These are phyloP conservation scores for Hemicentrotus pulcherrimus DNA, from an alignment of 35 echinoderm and acorn worm species.

Conservation along the genomic window DNA sequence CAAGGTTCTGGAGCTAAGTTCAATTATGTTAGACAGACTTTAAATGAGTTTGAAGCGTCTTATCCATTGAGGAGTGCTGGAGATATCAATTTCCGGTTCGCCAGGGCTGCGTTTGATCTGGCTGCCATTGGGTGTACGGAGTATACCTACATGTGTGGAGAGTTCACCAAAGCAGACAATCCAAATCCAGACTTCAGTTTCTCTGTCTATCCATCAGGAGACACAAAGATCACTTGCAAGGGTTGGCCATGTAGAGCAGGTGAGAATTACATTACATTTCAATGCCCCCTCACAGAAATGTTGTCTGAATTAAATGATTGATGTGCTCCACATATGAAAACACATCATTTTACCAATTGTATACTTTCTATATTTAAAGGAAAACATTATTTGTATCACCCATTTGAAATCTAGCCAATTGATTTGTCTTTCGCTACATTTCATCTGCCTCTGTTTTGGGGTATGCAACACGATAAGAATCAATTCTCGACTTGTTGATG, in stretches of 20 bases:
- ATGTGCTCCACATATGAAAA: too few species aligned
- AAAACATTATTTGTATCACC: too few species aligned
- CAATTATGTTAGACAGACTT: constrained; percentile 79
- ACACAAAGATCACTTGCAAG: constrained; percentile 64
- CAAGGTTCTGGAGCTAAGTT: constrained; percentile 75
- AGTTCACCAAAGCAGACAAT: constrained; percentile 66
- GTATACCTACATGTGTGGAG: constrained; percentile 73
- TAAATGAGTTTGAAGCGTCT: constrained; percentile 52
- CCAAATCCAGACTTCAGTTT: constrained; percentile 74
- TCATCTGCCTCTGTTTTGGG: neutral
- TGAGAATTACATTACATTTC: constrained; percentile 41
- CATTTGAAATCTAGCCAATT: too few species aligned
- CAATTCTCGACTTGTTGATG: neutral
- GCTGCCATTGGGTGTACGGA: constrained; percentile 79
- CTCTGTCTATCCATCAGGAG: constrained; percentile 50
- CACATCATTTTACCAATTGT: too few species aligned
- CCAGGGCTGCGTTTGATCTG: constrained; percentile 67
- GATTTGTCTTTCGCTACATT: neutral
- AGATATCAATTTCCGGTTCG: constrained; percentile 46
- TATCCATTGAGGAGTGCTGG: constrained; percentile 7
- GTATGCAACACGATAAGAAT: too few species aligned
- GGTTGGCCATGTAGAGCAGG: constrained; percentile 61
- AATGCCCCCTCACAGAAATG: too few species aligned
- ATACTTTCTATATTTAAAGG: too few species aligned
- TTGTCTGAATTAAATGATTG: too few species aligned